Evolutionary conservation across 1,140 invertebrate species (phyloP).

Genomic region (Panagrolaimus sp.): DNA sequence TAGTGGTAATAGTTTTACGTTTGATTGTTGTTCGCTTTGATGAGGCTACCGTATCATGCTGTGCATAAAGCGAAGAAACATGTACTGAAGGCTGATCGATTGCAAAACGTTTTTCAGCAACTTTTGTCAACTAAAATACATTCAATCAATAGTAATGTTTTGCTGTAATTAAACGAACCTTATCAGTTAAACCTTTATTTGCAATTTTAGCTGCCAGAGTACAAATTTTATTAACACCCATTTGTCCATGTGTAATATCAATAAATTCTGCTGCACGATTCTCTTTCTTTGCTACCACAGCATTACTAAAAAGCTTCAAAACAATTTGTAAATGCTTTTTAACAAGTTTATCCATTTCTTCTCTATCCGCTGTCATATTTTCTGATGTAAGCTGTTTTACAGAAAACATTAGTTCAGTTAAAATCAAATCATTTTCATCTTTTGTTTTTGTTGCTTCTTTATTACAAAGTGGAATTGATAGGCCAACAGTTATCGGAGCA

Average conservation of each 20-base stretch:
- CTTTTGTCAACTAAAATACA: no score
- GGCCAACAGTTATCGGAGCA: neutral
- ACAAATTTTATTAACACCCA: neutral
- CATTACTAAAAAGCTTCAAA: neutral
- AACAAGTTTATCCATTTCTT: neutral
- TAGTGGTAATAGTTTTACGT: neutral
- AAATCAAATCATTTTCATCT: neutral
- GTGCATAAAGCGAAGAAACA: neutral
- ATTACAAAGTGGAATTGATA: no score
- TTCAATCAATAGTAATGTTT: no score
- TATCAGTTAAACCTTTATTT: neutral
- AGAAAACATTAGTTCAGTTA: neutral
- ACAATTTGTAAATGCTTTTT: neutral
- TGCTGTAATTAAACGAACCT: conserved; percentile 5
- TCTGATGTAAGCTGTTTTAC: neutral
- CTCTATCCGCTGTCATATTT: no score
- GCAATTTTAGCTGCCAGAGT: neutral
- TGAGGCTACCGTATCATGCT: no score
- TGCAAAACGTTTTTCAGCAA: neutral
- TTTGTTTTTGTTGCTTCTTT: neutral
- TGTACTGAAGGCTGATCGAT: neutral
- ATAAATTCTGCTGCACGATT: neutral
- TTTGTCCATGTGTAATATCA: conserved; percentile 3
- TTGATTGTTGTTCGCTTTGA: neutral
- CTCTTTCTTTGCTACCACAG: neutral